phyloP scores from a whole-genome alignment of 2,113 vertebrate species.

The Tetrax tetrax region DNA sequence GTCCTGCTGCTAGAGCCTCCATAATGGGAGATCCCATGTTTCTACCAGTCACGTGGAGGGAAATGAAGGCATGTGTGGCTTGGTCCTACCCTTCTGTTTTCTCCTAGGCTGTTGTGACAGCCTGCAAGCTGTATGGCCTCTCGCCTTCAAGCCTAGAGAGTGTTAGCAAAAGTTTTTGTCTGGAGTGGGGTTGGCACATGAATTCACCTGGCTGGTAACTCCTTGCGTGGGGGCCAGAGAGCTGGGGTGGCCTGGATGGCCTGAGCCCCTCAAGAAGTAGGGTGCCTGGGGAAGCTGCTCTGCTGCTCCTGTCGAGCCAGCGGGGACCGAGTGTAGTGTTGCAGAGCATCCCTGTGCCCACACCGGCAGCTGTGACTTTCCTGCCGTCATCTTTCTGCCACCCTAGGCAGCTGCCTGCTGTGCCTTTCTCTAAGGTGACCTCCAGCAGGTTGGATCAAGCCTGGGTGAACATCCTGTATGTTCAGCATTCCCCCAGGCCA shows the following conservation, averaged over 20 bases:
- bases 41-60: neutral
- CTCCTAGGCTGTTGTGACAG: neutral
- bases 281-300: neutral
- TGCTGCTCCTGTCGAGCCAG: neutral
- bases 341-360: neutral
- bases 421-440: neutral
- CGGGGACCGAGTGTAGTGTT: neutral
- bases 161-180: neutral
- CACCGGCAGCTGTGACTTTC: neutral
- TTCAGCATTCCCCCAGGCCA: neutral
- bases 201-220: neutral
- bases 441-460: neutral
- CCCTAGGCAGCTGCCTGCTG: neutral
- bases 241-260: rapidly evolving
- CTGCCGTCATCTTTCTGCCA: neutral
- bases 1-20: neutral
- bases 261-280: neutral
- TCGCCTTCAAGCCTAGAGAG: neutral
- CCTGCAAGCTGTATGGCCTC: neutral
- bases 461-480: neutral
- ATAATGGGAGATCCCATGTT: neutral
- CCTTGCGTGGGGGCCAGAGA: neutral
- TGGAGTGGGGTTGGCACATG: neutral
- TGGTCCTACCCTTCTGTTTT: neutral
- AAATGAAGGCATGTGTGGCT: neutral